Evolutionary conservation across 2,797 vertebrate genomes (phyloP).

Genomic region (Tiaroga cobitis): DNA sequence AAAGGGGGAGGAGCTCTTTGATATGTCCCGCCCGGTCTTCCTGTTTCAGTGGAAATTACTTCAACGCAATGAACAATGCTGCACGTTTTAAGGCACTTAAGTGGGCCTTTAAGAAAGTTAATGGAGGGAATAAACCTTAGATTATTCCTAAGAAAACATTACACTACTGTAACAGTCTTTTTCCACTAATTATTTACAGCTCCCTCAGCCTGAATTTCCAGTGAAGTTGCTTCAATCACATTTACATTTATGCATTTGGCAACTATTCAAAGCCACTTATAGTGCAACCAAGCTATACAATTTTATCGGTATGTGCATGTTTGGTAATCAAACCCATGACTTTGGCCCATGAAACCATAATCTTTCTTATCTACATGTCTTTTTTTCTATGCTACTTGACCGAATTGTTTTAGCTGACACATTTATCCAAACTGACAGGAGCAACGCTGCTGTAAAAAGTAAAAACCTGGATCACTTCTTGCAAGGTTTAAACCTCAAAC

Average conservation of each 20-base stretch:
- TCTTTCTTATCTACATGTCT: not conserved
- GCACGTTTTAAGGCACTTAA: too few species aligned
- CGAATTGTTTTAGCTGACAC: not conserved
- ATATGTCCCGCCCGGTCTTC: too few species aligned
- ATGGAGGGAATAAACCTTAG: too few species aligned
- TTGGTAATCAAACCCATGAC: not conserved
- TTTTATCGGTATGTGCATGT: not conserved
- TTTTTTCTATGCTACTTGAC: not conserved
- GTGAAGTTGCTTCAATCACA: not conserved
- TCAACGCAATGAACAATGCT: too few species aligned
- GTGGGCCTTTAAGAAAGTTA: not conserved
- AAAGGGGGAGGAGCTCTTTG: too few species aligned
- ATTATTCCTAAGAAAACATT: conserved; percentile 25
- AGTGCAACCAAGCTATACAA: not conserved
- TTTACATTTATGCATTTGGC: not conserved
- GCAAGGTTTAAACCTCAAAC: not conserved
- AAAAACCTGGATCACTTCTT: not conserved
- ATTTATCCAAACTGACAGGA: not conserved
- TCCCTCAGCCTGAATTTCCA: not conserved
- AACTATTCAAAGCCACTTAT: not conserved
- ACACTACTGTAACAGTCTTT: not conserved
- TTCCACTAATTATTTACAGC: conserved; percentile 31
- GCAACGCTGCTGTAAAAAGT: not conserved
- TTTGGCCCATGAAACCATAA: not conserved
- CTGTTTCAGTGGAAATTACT: too few species aligned